Conservation (phyloP, 2,888 invertebrate species). For the Amphipoea lucens region DNA sequence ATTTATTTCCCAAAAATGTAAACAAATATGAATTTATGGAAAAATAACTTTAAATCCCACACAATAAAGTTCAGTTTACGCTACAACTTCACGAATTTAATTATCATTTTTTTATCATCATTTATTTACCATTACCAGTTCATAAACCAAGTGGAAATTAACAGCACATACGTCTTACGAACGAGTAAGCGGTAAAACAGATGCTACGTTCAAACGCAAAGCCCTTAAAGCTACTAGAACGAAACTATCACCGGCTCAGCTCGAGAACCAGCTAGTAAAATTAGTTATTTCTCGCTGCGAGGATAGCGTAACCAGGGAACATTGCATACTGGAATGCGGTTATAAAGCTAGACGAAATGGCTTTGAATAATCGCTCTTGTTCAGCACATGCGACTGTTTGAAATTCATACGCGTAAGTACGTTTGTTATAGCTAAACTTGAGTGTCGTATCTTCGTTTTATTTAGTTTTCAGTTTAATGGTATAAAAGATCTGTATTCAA, state of each 20-base stretch:
- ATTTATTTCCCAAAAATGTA: too few species aligned
- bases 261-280: conserved; percentile 33
- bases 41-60: too few species aligned
- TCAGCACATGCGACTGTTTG: not conserved
- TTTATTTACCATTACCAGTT: not conserved
- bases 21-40: too few species aligned
- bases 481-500: not conserved
- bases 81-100: too few species aligned
- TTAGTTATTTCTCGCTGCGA: conserved; percentile 36
- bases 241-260: conserved; percentile 30
- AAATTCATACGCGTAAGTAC: not conserved
- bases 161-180: not conserved
- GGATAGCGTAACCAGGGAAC: conserved; percentile 14
- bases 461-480: not conserved
- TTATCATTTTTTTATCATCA: too few species aligned
- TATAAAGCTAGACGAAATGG: not conserved
- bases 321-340: not conserved
- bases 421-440: not conserved
- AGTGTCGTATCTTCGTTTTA: not conserved
- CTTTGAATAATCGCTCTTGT: not conserved
- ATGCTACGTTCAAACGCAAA: conserved; percentile 26
- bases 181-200: conserved; percentile 11
- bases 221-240: conserved; percentile 38
- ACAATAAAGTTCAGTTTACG: too few species aligned
- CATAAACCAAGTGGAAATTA: not conserved